Evolutionary conservation across 2,888 invertebrate species (phyloP).

Genomic region (Hydraecia micacea): DNA sequence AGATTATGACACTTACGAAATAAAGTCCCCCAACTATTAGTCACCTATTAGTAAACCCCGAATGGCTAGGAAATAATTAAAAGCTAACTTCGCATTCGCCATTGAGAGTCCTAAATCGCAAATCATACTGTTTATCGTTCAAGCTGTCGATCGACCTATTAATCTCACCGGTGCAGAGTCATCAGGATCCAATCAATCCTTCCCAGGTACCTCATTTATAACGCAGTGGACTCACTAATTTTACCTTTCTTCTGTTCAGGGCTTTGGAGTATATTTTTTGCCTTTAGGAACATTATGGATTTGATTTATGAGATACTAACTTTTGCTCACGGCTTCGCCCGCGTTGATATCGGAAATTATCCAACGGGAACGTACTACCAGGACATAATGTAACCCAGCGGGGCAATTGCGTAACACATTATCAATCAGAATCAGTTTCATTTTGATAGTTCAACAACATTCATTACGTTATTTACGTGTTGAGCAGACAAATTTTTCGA

Average conservation of each 20-base stretch:
- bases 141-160: slow-evolving; percentile 69
- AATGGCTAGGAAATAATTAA: slow-evolving; percentile 14
- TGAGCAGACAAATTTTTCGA: too few species aligned
- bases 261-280: slow-evolving; percentile 7
- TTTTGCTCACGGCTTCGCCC: not conserved
- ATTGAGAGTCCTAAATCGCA: slow-evolving; percentile 46
- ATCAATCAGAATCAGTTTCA: too few species aligned
- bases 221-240: slow-evolving; percentile 72
- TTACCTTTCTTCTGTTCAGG: slow-evolving; percentile 46
- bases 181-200: slow-evolving; percentile 84
- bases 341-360: not conserved
- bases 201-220: slow-evolving; percentile 77
- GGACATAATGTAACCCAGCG: not conserved
- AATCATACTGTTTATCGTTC: slow-evolving; percentile 51
- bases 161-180: slow-evolving; percentile 81
- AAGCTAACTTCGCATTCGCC: slow-evolving; percentile 25
- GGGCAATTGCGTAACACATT: too few species aligned
- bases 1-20: not conserved
- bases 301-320: not conserved
- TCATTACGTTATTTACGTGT: too few species aligned
- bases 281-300: not conserved
- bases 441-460: too few species aligned
- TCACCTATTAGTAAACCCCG: not conserved
- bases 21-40: not conserved
- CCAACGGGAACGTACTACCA: not conserved